These are phyloP conservation scores for Drosophila ambigua DNA, from an alignment of 1,140 invertebrate genomes.

Conservation along the genomic window DNA sequence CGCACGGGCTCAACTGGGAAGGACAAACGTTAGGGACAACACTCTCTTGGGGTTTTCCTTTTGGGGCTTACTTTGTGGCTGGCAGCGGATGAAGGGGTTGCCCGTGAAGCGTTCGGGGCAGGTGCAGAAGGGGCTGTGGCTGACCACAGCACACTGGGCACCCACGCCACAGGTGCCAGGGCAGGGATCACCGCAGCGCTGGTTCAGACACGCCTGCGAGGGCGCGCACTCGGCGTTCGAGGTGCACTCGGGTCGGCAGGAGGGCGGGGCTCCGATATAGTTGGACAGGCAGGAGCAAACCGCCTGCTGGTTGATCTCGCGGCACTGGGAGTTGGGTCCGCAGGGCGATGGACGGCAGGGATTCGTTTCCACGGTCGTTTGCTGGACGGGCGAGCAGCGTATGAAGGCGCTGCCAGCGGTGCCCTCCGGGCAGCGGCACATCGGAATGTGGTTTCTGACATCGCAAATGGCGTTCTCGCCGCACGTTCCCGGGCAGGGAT, in stretches of 20 bases:
- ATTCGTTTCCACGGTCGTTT: slow-evolving; percentile 85
- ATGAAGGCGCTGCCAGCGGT: slow-evolving; percentile 90
- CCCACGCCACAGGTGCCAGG: slow-evolving; percentile 90
- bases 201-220: slow-evolving; percentile 87
- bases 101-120: slow-evolving; percentile 90
- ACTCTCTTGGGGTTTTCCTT: background rate
- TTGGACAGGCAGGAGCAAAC: slow-evolving; percentile 88
- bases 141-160: slow-evolving; percentile 91
- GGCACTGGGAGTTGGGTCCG: slow-evolving; percentile 91
- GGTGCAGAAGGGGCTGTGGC: slow-evolving; percentile 92
- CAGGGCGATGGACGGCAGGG: slow-evolving; percentile 92
- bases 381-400: slow-evolving; percentile 83
- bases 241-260: slow-evolving; percentile 89
- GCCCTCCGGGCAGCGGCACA: slow-evolving; percentile 90
- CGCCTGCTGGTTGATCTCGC: slow-evolving; percentile 87
- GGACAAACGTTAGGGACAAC: background rate
- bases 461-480: slow-evolving; percentile 91
- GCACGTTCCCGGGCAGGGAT: slow-evolving; percentile 91
- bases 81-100: slow-evolving; percentile 90
- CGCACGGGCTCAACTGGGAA: slow-evolving; percentile 83
- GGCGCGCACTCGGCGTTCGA: slow-evolving; percentile 89
- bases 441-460: slow-evolving; percentile 90
- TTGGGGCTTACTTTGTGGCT: slow-evolving; percentile 80
- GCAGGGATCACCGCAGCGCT: slow-evolving; percentile 91
- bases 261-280: slow-evolving; percentile 88